phyloP scores from a whole-genome alignment of 2,888 invertebrate genomes.

The Cantharis nigra region DNA sequence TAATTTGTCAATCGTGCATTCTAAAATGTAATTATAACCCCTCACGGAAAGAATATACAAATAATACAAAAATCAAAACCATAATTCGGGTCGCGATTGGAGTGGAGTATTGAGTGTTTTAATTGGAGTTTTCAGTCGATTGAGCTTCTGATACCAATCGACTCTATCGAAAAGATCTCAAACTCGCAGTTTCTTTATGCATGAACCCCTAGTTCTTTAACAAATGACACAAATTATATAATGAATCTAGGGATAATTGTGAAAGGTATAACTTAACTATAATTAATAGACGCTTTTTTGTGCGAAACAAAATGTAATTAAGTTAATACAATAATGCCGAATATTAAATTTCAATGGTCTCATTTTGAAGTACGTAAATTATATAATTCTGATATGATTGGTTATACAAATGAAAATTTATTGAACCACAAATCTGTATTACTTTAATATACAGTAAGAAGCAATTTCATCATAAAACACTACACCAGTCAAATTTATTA shows the following conservation, averaged over 20 bases:
- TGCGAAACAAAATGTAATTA: not conserved
- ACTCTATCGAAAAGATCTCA: slow-evolving; percentile 45
- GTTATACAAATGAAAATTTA: slow-evolving; percentile 2
- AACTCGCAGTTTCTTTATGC: slow-evolving; percentile 38
- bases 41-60: slow-evolving; percentile 7
- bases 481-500: not conserved
- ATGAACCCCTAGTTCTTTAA: slow-evolving; percentile 38
- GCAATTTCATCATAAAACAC: not conserved
- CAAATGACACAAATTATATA: slow-evolving; percentile 35
- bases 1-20: not conserved
- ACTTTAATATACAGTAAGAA: not conserved
- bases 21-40: not conserved
- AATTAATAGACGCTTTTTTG: not conserved
- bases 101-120: slow-evolving; percentile 34
- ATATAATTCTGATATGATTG: slow-evolving; percentile 12
- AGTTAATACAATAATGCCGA: slow-evolving; percentile 1
- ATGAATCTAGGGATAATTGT: slow-evolving; percentile 16
- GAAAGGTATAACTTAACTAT: not conserved
- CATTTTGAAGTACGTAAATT: slow-evolving; percentile 17
- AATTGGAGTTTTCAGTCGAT: slow-evolving; percentile 51
- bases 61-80: slow-evolving; percentile 21
- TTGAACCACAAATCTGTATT: not conserved
- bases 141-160: slow-evolving; percentile 44
- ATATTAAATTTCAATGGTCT: slow-evolving; percentile 3
- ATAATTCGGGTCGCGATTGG: slow-evolving; percentile 27